Conservation (phyloP, 2,113 vertebrate species). For the Microcebus griseorufus region DNA sequence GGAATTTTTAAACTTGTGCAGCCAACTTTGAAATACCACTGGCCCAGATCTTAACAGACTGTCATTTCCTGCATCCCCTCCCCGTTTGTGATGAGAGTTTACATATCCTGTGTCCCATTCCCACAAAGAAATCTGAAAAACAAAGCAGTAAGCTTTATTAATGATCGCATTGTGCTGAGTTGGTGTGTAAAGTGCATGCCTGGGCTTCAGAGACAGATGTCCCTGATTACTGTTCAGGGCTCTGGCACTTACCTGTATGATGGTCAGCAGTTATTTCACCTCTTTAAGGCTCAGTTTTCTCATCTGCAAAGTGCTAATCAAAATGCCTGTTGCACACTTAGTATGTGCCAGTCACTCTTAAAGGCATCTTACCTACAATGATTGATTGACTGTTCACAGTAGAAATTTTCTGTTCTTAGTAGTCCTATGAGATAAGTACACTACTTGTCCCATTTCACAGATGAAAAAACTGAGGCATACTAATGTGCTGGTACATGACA, state of each 20-base stretch:
- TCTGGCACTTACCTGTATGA: neutral
- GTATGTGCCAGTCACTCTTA: neutral
- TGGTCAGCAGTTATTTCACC: neutral
- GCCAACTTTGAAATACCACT: neutral
- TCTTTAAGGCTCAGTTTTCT: slow-evolving; percentile 29
- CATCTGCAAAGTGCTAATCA: neutral
- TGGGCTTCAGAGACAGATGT: neutral
- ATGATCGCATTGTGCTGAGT: neutral
- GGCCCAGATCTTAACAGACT: neutral
- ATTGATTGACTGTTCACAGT: neutral
- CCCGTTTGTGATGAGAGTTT: neutral
- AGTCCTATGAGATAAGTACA: neutral
- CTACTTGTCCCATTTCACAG: neutral
- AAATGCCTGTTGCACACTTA: neutral
- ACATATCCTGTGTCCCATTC: neutral
- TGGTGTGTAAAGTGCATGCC: neutral
- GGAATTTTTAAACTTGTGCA: neutral
- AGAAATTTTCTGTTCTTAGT: too few relatives aligned
- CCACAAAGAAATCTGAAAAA: neutral
- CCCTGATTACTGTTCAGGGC: neutral
- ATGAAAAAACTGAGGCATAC: neutral
- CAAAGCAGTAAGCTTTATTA: neutral
- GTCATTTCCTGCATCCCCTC: neutral
- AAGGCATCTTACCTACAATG: neutral
- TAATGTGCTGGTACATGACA: neutral